Evolutionary conservation across 2,797 vertebrate species (phyloP).

Genomic region (Syndactyla subalaris): DNA sequence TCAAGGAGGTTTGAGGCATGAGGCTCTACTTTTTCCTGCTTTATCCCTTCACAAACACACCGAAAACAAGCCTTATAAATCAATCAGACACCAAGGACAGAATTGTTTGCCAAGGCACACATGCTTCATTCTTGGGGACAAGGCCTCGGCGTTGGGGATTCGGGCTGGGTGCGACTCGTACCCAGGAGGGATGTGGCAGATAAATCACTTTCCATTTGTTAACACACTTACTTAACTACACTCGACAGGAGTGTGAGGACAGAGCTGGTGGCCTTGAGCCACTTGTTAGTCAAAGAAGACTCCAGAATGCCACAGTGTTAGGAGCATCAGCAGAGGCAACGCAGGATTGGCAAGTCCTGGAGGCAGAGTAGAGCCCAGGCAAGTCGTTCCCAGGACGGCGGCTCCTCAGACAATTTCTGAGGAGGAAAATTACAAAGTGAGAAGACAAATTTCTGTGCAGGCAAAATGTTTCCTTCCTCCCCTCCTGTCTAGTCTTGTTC

Average conservation of each 20-base stretch:
- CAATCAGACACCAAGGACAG: constrained; percentile 20
- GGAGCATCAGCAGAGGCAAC: background rate
- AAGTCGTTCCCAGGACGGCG: background rate
- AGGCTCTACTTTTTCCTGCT: background rate
- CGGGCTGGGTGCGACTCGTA: background rate
- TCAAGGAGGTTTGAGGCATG: background rate
- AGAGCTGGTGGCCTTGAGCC: background rate
- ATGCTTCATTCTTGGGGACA: background rate
- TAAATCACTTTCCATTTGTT: constrained; percentile 27
- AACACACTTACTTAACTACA: background rate
- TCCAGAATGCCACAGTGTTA: background rate
- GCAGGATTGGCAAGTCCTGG: background rate
- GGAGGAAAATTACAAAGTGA: background rate
- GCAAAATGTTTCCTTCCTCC: background rate
- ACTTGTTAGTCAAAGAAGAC: constrained; percentile 9
- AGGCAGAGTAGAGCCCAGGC: background rate
- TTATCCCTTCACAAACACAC: background rate
- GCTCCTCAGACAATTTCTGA: background rate
- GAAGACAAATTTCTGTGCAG: background rate
- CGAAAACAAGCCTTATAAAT: constrained; percentile 16
- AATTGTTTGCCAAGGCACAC: background rate
- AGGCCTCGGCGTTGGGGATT: background rate
- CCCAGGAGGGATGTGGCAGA: background rate
- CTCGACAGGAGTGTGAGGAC: background rate
- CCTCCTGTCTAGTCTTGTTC: background rate